Percentiles rank a stretch among this genome's conserved stretches.
Evolutionary conservation across 1,140 invertebrate genomes (phyloP).

Genomic region (Drosophila seguyi): DNA sequence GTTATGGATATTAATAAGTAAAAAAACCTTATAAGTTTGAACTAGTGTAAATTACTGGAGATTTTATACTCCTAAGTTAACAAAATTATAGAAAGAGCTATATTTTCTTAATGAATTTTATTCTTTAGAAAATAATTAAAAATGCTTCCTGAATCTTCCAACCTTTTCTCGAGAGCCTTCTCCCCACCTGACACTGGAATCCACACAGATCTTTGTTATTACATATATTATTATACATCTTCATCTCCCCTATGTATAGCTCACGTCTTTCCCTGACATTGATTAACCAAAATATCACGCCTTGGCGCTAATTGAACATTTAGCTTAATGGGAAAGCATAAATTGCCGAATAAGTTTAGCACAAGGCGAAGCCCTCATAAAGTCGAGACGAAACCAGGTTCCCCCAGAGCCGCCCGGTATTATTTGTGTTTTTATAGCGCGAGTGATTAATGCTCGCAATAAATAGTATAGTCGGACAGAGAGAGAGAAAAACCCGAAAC

Average conservation of each 20-base stretch:
- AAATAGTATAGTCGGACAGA: constrained; percentile 42
- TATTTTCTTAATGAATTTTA: no score
- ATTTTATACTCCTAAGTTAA: background rate
- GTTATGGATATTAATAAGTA: constrained; percentile 1
- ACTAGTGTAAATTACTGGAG: background rate
- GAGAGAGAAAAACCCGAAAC: constrained; percentile 55
- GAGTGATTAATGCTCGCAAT: constrained; percentile 70
- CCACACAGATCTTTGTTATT: background rate
- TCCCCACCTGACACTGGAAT: background rate
- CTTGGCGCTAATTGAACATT: constrained; percentile 73
- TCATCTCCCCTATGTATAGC: constrained; percentile 13
- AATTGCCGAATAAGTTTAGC: constrained; percentile 56
- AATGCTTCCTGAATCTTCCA: constrained; percentile 5
- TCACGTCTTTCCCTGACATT: constrained; percentile 53
- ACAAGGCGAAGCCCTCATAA: constrained; percentile 37
- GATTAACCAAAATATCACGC: constrained; percentile 71
- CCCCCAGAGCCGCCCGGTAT: constrained; percentile 41
- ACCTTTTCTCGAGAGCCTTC: background rate
- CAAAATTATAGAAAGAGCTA: no score
- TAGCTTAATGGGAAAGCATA: constrained; percentile 79
- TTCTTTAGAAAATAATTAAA: no score
- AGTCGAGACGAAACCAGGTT: constrained; percentile 45
- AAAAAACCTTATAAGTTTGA: background rate
- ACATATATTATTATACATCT: background rate
- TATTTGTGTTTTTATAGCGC: constrained; percentile 62